Conservation (phyloP, 2,113 vertebrate species). For the Psephotus haematonotus region DNA sequence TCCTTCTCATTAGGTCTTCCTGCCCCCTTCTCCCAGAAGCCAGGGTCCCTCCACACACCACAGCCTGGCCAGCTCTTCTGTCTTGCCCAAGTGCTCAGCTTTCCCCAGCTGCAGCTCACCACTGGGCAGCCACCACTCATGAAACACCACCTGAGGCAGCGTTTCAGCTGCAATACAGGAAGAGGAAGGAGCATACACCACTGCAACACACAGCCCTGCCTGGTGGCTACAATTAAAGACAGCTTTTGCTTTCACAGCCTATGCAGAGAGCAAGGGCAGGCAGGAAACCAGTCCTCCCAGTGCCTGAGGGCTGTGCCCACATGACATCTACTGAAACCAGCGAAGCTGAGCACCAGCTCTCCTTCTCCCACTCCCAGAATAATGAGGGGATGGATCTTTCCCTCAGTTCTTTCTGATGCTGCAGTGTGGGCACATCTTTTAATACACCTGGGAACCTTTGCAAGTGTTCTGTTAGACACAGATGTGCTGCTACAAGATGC, state of each 20-base stretch:
- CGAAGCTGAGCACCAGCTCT: not conserved
- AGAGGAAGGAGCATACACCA: not conserved
- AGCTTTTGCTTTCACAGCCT: not conserved
- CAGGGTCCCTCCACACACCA: not conserved
- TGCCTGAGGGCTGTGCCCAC: accelerated
- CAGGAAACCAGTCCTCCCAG: not conserved
- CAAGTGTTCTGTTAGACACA: not conserved
- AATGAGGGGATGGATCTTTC: not conserved
- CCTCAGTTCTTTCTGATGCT: not conserved
- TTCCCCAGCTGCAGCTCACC: not conserved
- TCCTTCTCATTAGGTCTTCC: not conserved
- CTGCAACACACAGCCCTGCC: not conserved
- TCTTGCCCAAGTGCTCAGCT: not conserved
- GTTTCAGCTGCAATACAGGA: not conserved
- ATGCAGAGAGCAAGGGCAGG: not conserved
- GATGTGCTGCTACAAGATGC: not conserved
- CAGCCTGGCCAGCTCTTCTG: not conserved
- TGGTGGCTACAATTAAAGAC: not conserved
- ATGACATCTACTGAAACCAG: not conserved
- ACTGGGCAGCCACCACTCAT: not conserved
- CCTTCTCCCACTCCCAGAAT: not conserved
- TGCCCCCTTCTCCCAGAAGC: not conserved
- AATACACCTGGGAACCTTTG: not conserved
- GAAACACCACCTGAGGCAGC: not conserved
- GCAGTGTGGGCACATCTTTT: not conserved